Base-by-base conservation (phyloP, 92 coral and sea anemone species). In the Anthopleura xanthogrammica region DNA sequence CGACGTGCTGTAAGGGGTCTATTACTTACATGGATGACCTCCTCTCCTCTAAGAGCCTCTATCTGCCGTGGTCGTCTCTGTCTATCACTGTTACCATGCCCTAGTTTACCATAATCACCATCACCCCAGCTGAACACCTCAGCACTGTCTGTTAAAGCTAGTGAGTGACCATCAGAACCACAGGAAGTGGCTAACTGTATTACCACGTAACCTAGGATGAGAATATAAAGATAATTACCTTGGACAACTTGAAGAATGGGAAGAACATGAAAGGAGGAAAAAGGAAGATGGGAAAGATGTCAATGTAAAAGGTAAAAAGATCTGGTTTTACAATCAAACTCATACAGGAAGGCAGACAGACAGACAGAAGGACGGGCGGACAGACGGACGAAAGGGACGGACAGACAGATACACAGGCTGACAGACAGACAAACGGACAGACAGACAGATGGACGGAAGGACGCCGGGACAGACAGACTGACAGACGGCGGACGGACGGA, bases 111-210 rank as follows among this genome's bases (percentile, higher is more conserved):
- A 78, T 93, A 93, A 46, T 93, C 97, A 10, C 97, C 97, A 72
- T 93, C 97, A 5, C 97, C 97, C 97, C 97, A 93, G 68, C 97
- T 93, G 48, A 93, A 93, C 82, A 93, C 97, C 79, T 93, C 97
- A 10, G 94, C 94, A 71, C 94, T 93, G 76, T 93, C 97, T 20
- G 97, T 93, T 76, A 93, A 62, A 20, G 97, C 97, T 52, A 93
- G 83, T 13, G 97, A 93, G 79, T 93, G 97, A 22, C 97, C 97
- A 73, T 93, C 97, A n/a, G 97, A 93, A 57, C 97, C 97, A 66
- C 88, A 84, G 55, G 97, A 93, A 19, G 97, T 88, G 74, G 92
- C 94, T 43, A 93, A 79, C 83, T 90, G 94, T 83, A 83, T 86
- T 42, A 93, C 97, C 16, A 90, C 91, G 50, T 93, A 93, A 24